These are phyloP conservation scores for Podarcis muralis DNA, from an alignment of 2,113 vertebrate genomes.

Conservation along the genomic window DNA sequence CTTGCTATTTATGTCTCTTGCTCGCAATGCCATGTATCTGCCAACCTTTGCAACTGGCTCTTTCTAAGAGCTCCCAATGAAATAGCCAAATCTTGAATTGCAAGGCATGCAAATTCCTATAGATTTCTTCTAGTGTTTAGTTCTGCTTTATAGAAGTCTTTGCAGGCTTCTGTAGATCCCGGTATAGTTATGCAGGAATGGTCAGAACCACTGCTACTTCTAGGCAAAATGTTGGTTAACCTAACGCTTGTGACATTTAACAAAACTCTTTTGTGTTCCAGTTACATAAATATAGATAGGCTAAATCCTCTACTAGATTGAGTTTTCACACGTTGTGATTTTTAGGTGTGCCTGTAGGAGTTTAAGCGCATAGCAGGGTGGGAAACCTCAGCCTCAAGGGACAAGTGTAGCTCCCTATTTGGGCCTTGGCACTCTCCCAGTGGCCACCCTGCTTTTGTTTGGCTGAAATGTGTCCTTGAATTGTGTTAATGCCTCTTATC, in stretches of 20 bases:
- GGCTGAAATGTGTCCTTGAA: no score
- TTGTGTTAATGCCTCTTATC: no score
- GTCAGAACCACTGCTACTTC: not conserved
- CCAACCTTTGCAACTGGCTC: constrained; percentile 1
- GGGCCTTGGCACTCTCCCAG: no score
- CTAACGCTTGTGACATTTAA: constrained; percentile 3
- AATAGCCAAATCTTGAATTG: constrained; percentile 11
- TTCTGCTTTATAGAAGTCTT: not conserved
- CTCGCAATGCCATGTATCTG: not conserved
- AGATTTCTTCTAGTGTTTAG: not conserved
- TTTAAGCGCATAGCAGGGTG: not conserved
- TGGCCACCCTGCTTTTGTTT: no score
- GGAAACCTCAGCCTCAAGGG: no score
- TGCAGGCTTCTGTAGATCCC: not conserved
- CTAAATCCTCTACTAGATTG: not conserved
- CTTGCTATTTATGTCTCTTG: not conserved
- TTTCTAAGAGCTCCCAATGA: constrained; percentile 8
- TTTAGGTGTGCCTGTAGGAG: not conserved
- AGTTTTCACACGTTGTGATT: not conserved
- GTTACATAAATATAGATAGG: not conserved
- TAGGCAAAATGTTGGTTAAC: not conserved
- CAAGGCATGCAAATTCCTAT: constrained; percentile 13
- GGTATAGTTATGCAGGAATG: not conserved
- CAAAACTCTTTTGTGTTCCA: not conserved
- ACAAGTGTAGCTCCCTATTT: no score